Evolutionary conservation across 2,797 vertebrate species (phyloP).

Genomic region (Thalassophryne amazonica): DNA sequence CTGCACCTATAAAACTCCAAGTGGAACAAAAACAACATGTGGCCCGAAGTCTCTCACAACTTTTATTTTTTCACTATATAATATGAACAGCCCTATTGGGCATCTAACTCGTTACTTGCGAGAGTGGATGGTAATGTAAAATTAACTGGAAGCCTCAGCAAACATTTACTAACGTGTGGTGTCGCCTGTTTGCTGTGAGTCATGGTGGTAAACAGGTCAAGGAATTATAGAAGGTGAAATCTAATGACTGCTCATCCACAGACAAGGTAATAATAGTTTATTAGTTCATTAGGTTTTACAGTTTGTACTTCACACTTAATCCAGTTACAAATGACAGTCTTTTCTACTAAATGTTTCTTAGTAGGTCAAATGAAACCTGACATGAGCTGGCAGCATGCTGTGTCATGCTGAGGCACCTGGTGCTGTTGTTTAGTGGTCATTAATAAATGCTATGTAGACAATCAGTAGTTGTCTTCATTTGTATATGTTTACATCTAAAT

Average conservation of each 20-base stretch:
- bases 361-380: constrained; percentile 41
- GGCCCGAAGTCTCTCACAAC: too few relatives aligned
- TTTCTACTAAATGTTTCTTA: constrained; percentile 26
- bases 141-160: neutral
- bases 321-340: constrained; percentile 34
- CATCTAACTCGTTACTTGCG: neutral
- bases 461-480: neutral
- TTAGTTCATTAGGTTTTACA: constrained; percentile 36
- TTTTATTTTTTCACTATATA: too few relatives aligned
- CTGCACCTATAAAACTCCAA: too few relatives aligned
- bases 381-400: too few relatives aligned
- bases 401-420: too few relatives aligned
- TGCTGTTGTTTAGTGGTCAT: constrained; percentile 5
- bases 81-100: too few relatives aligned
- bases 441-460: neutral
- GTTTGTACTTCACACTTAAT: constrained; percentile 33
- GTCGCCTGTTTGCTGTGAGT: neutral
- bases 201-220: constrained; percentile 30
- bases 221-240: constrained; percentile 10
- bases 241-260: constrained; percentile 23
- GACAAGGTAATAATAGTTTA: constrained; percentile 37
- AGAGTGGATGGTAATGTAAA: neutral
- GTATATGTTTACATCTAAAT: neutral
- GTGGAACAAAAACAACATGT: too few relatives aligned
- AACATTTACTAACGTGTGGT: neutral